Conservation (phyloP, 2,888 invertebrate genomes). For the Bimastos eiseni region DNA sequence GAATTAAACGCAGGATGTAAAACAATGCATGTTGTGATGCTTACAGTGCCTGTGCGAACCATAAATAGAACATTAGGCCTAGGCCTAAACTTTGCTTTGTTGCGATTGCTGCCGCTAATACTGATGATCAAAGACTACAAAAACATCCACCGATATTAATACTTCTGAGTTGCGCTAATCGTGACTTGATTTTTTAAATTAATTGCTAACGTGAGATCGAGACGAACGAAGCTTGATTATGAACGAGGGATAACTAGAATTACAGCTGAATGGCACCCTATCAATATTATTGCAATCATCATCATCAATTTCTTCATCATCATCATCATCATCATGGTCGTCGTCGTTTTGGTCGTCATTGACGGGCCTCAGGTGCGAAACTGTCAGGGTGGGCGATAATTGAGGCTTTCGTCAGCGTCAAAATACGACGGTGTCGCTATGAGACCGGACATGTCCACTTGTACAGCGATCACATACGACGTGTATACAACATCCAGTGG, state of each 20-base stretch:
- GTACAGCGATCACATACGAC: neutral
- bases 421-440: neutral
- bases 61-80: too few relatives aligned
- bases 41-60: too few relatives aligned
- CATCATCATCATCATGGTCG: constrained; percentile 22
- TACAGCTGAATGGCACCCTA: neutral
- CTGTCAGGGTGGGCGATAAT: neutral
- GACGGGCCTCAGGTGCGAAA: neutral
- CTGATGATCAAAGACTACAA: too few relatives aligned
- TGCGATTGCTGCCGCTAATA: too few relatives aligned
- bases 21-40: too few relatives aligned
- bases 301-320: too few relatives aligned
- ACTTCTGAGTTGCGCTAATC: too few relatives aligned
- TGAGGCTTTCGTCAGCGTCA: neutral
- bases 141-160: too few relatives aligned
- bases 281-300: neutral
- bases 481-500: neutral
- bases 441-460: neutral
- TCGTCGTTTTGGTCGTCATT: constrained; percentile 28
- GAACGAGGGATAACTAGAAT: neutral
- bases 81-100: too few relatives aligned
- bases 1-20: too few relatives aligned
- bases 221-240: neutral
- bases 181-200: neutral
- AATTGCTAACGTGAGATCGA: neutral